phyloP scores from a whole-genome alignment of 2,888 invertebrate species.

The Plagodis dolabraria region DNA sequence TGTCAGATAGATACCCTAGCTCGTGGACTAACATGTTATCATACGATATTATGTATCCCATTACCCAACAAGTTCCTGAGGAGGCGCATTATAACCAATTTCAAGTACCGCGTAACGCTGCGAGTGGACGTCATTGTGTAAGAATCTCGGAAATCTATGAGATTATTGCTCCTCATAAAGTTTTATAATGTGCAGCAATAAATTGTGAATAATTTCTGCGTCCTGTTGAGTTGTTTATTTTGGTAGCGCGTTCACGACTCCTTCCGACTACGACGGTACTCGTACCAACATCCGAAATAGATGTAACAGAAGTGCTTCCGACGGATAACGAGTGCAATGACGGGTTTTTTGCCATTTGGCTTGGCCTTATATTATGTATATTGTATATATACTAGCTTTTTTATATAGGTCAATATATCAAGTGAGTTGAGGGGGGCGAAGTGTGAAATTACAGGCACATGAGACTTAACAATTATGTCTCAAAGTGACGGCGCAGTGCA shows the following conservation, averaged over 20 bases:
- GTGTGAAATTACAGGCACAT: too few species aligned
- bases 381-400: neutral
- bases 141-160: conserved; percentile 1
- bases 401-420: too few species aligned
- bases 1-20: too few species aligned
- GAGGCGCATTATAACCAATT: too few species aligned
- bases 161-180: conserved; percentile 16
- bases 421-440: too few species aligned
- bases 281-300: conserved; percentile 60
- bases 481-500: too few species aligned
- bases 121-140: neutral
- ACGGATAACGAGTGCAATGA: conserved; percentile 55
- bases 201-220: conserved; percentile 28
- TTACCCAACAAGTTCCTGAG: too few species aligned
- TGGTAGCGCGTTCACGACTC: conserved; percentile 41
- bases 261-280: conserved; percentile 27
- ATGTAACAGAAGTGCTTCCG: conserved; percentile 65
- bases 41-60: too few species aligned
- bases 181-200: conserved; percentile 24
- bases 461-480: too few species aligned
- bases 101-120: too few species aligned
- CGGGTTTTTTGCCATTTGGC: conserved; percentile 39
- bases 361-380: neutral
- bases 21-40: too few species aligned
- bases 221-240: conserved; percentile 58